Percentiles rank a stretch among this genome's conserved stretches.
These are phyloP conservation scores for Phyllostomus discolor DNA, from an alignment of 2,113 vertebrate species.

Conservation along the genomic window DNA sequence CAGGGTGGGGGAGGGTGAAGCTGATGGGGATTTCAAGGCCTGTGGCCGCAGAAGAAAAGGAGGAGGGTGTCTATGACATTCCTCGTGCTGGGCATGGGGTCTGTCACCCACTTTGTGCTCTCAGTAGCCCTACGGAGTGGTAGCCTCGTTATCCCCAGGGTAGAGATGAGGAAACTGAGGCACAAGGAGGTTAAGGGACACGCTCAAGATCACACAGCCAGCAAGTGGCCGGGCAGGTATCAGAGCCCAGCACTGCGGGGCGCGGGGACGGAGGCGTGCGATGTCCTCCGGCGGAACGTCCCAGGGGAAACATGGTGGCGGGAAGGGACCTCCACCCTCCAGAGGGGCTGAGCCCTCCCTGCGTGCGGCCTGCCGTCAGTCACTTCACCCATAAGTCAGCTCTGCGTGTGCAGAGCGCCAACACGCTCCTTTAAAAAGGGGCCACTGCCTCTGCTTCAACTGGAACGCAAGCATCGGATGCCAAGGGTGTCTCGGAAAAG, in stretches of 20 bases:
- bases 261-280: neutral
- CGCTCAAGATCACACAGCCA: neutral
- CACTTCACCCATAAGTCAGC: too few species aligned
- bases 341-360: fast-evolving
- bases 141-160: neutral
- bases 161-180: neutral
- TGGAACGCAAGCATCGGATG: too few species aligned
- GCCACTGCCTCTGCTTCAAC: neutral
- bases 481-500: neutral
- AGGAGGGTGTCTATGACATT: fast-evolving
- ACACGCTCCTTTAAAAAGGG: neutral
- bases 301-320: too few species aligned
- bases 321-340: too few species aligned
- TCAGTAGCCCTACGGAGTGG: neutral
- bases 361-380: too few species aligned
- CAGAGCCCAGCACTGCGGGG: neutral
- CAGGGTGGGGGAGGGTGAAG: neutral
- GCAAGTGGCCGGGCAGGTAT: neutral
- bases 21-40: neutral
- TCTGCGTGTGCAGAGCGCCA: neutral
- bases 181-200: neutral
- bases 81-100: neutral
- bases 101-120: neutral
- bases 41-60: neutral
- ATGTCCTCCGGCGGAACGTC: too few species aligned